Base-by-base conservation (phyloP, 37 sponge, comb jelly and placozoan genomes). In the Haliclona indistincta region DNA sequence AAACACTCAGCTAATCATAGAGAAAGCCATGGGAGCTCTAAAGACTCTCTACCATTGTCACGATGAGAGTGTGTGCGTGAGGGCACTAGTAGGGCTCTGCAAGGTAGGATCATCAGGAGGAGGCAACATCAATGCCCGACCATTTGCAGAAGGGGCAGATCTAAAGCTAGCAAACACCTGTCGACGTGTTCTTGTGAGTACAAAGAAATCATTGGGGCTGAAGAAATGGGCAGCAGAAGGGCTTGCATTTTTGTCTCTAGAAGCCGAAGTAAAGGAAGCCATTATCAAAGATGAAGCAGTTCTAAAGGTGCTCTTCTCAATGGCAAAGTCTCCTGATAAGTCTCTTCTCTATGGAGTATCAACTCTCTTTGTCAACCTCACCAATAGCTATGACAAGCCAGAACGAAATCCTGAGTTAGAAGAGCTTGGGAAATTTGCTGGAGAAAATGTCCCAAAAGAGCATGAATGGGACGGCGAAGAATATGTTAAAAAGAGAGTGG, bases 331-430 rank as follows among this genome's bases (percentile, higher is more conserved):
- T 7, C 20, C n/a, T 0, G 93, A 95, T 64, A 75, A 77, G 38
- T 83, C 97, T 37, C 63, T 93, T 38, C 65, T 86, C 0, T 96
- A 71, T 84, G 97, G 94, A 20, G 37, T 87, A 0, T 82, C 89
- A 2, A 82, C 87, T 39, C 80, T 88, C 32, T 60, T 96, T 23
- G 97, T 96, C 76, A 96, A 93, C 64, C 79, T 96, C 20, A 96
- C 91, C 56, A 96, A 96, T 81, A 93, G 97, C 78, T 96, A 96
- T 38, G 97, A 96, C 17, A 89, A 90, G 56, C 83, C 84, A 33
- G 91, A 96, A 49, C 83, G 62, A 49, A 82, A 94, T 32, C 84
- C 75, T 11, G 91, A 96, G 54, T 62, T 93, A 68, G 95, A 95
- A 61, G 81, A 93, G 49, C 80, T 96, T 32, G 94, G 89, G 7